Percentiles rank a stretch among this genome's conserved stretches.
These are phyloP conservation scores for Porites evermanni DNA, from an alignment of 92 coral and sea anemone genomes.

Conservation along the genomic window DNA sequence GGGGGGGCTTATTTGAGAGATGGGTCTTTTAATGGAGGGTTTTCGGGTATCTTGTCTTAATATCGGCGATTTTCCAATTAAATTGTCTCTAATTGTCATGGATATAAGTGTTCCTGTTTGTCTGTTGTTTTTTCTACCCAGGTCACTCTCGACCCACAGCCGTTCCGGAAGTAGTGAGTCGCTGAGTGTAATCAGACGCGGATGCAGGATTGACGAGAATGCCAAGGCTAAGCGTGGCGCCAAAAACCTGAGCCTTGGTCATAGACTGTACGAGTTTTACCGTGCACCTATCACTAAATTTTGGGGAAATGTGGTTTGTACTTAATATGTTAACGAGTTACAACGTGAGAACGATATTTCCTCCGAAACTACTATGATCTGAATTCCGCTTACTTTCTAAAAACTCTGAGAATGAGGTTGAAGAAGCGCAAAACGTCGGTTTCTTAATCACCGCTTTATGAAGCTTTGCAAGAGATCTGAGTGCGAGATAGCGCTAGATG, in stretches of 20 bases:
- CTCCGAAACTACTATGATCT: neutral
- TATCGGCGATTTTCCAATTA: no score
- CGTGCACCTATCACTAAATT: conserved; percentile 88
- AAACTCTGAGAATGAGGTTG: neutral
- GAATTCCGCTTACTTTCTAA: neutral
- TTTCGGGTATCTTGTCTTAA: no score
- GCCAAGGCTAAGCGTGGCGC: neutral
- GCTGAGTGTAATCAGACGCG: conserved; percentile 3
- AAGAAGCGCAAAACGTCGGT: no score
- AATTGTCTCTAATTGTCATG: no score
- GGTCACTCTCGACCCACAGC: conserved; percentile 31
- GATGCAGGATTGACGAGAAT: neutral
- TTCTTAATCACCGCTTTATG: no score
- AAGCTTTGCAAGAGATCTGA: no score
- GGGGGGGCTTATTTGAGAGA: no score
- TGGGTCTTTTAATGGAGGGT: no score
- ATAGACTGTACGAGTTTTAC: conserved; percentile 71
- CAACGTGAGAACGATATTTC: neutral
- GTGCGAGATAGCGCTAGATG: no score
- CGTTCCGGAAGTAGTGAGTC: conserved; percentile 39
- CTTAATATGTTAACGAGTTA: neutral
- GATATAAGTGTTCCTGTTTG: neutral
- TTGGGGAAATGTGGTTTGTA: conserved; percentile 86
- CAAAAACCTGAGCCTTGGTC: conserved; percentile 31
- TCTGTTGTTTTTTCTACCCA: neutral